phyloP scores from a whole-genome alignment of 2,797 vertebrate genomes.

The Esox masquinongy region DNA sequence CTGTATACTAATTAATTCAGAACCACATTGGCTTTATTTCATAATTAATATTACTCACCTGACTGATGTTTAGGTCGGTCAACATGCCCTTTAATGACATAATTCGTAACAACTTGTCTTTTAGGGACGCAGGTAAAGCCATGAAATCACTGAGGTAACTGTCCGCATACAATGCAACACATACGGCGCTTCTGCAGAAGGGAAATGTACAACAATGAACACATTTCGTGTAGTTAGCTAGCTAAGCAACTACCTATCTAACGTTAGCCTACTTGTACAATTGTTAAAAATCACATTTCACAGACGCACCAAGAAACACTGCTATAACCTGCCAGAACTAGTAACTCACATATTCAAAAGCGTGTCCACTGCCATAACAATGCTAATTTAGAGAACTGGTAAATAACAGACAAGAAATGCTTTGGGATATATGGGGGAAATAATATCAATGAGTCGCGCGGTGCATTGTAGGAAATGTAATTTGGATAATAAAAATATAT shows the following conservation, averaged over 20 bases:
- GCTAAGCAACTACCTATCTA: neutral
- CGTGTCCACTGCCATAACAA: constrained; percentile 35
- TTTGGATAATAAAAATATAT: too few relatives aligned
- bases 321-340: neutral
- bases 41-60: constrained; percentile 60
- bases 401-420: too few relatives aligned
- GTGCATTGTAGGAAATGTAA: too few relatives aligned
- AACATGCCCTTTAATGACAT: constrained; percentile 78
- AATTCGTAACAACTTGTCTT: constrained; percentile 81
- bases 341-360: constrained; percentile 49
- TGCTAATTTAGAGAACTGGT: neutral
- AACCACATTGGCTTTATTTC: neutral
- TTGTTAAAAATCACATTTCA: neutral
- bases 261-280: neutral
- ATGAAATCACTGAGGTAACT: constrained; percentile 75
- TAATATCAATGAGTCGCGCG: too few relatives aligned
- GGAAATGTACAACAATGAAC: neutral
- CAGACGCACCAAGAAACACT: neutral
- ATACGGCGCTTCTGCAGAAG: constrained; percentile 71
- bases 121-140: constrained; percentile 78
- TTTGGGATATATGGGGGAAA: too few relatives aligned
- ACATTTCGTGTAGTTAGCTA: neutral
- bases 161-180: constrained; percentile 74
- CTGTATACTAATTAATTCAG: too few relatives aligned
- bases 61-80: constrained; percentile 81